These are phyloP conservation scores for Nineta flava DNA, from an alignment of 2,888 invertebrate species.

Conservation along the genomic window DNA sequence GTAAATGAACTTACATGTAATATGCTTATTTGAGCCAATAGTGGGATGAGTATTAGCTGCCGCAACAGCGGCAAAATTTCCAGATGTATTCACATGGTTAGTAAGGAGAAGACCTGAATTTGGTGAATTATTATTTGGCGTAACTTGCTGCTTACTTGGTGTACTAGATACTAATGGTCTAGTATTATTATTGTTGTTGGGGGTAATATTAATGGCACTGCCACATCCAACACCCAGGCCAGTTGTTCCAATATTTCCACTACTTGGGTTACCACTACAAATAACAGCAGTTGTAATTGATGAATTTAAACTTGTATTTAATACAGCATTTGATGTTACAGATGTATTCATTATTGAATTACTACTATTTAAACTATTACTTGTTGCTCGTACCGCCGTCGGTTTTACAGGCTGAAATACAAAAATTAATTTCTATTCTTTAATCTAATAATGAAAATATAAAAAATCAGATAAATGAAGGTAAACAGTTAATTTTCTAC, in stretches of 20 bases:
- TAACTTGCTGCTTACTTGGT: conserved; percentile 21
- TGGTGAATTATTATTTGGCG: conserved; percentile 26
- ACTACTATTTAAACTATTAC: conserved; percentile 29
- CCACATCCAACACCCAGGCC: background rate
- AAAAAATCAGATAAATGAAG: conserved; percentile 11
- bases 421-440: too few relatives aligned
- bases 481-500: too few relatives aligned
- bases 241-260: background rate
- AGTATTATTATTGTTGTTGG: conserved; percentile 14
- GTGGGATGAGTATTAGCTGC: conserved; percentile 23
- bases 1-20: conserved; percentile 25
- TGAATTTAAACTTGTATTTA: conserved; percentile 26
- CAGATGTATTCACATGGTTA: conserved; percentile 20
- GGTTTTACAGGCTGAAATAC: conserved; percentile 67
- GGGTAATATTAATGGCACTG: background rate
- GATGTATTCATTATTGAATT: conserved; percentile 31
- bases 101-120: conserved; percentile 16
- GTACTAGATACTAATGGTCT: conserved; percentile 25
- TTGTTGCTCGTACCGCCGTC: conserved; percentile 59
- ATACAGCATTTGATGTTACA: conserved; percentile 15
- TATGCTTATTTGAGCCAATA: conserved; percentile 24
- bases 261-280: background rate
- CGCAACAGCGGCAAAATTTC: conserved; percentile 51
- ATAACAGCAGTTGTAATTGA: conserved; percentile 15
- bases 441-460: too few relatives aligned